phyloP scores from a whole-genome alignment of 2,113 vertebrate species.

The Pygoscelis antarcticus region DNA sequence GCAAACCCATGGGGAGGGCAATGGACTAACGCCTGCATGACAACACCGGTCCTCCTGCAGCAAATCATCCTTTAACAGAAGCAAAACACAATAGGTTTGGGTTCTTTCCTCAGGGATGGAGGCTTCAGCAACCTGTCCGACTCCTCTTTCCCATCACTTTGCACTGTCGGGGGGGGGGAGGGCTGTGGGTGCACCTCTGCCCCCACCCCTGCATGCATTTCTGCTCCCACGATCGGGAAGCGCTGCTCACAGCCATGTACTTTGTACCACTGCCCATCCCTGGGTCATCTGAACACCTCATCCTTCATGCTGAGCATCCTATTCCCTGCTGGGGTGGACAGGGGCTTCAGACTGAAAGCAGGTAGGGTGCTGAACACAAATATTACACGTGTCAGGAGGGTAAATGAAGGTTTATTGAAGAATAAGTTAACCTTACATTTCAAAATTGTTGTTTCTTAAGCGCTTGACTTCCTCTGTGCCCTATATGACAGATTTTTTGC shows the following conservation, averaged over 20 bases:
- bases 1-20: rapidly evolving
- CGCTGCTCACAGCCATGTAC: rapidly evolving
- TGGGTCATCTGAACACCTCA: neutral
- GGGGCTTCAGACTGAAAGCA: neutral
- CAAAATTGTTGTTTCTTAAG: neutral
- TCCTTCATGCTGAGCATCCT: neutral
- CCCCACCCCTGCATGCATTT: neutral
- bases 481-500: neutral
- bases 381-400: neutral
- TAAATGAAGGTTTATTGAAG: neutral
- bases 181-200: neutral
- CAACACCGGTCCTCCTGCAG: neutral
- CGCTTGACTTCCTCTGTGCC: neutral
- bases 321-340: rapidly evolving
- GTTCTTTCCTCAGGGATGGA: neutral
- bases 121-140: neutral
- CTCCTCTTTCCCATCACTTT: neutral
- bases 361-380: neutral
- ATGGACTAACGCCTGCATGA: neutral
- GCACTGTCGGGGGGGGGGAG: too few species aligned
- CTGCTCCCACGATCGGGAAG: neutral
- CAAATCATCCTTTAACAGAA: neutral
- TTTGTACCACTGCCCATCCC: neutral
- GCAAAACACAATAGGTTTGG: neutral
- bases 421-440: neutral